phyloP scores from a whole-genome alignment of 2,113 vertebrate genomes.

The Turnix velox region DNA sequence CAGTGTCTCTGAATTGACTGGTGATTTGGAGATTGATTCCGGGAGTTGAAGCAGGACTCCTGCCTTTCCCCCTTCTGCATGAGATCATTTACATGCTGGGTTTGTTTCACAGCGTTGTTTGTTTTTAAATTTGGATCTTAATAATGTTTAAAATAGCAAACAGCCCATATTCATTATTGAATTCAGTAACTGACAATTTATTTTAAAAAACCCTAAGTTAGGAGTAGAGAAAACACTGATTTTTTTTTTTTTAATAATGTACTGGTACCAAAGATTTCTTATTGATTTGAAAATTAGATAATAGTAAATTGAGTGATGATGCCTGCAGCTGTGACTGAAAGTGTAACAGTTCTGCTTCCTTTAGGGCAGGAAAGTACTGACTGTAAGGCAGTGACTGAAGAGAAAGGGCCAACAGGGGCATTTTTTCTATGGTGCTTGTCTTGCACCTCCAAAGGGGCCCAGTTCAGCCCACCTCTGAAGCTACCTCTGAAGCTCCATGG shows the following conservation, averaged over 20 bases:
- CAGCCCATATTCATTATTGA: not conserved
- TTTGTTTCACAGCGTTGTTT: not conserved
- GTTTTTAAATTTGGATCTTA: not conserved
- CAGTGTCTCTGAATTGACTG: not conserved
- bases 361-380: not conserved
- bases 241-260: not conserved
- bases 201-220: not conserved
- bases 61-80: not conserved
- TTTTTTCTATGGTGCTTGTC: not conserved
- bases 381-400: not conserved
- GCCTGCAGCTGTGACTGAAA: not conserved
- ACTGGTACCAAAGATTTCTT: not conserved
- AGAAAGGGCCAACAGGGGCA: not conserved
- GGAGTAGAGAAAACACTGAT: not conserved
- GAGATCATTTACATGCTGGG: not conserved
- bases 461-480: not conserved
- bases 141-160: not conserved
- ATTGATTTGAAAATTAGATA: not conserved
- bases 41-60: not conserved
- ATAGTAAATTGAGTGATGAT: not conserved
- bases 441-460: not conserved
- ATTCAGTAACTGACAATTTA: not conserved
- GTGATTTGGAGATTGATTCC: not conserved
- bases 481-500: not conserved
- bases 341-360: not conserved